Conservation (phyloP, 2,797 vertebrate species). For the Peromyscus aztecus region DNA sequence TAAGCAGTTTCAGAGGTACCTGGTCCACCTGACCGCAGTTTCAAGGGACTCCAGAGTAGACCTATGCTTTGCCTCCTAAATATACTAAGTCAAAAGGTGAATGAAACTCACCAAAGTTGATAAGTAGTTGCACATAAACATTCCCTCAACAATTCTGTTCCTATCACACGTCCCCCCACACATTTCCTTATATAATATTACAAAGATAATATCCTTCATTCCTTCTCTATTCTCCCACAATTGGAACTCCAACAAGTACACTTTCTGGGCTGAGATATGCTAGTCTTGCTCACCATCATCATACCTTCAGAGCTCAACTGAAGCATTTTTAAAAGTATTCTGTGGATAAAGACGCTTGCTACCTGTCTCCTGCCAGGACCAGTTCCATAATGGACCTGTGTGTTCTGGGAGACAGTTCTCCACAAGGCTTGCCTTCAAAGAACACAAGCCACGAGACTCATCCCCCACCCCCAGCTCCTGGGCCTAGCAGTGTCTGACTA, state of each 20-base stretch:
- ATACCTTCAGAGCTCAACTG: not conserved
- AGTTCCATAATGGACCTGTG: not conserved
- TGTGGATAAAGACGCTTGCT: not conserved
- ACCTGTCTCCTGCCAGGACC: not conserved
- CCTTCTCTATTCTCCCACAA: not conserved
- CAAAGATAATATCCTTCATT: not conserved
- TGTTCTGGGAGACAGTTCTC: not conserved
- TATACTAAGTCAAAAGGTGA: not conserved
- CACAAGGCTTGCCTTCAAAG: not conserved
- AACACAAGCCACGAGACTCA: not conserved
- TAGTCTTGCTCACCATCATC: not conserved
- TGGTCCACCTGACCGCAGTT: not conserved
- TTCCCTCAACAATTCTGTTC: not conserved
- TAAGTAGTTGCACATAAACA: not conserved
- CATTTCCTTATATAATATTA: not conserved
- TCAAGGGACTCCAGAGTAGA: not conserved
- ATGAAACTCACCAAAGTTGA: not conserved
- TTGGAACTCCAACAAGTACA: not conserved
- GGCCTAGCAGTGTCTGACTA: not conserved
- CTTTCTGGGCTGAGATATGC: not conserved
- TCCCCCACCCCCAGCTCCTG: fast-evolving
- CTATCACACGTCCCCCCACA: not conserved
- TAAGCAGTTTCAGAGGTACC: not conserved
- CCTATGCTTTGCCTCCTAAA: not conserved
- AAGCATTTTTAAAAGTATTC: not conserved